Conservation (phyloP, 2,797 vertebrate species). For the Bucorvus abyssinicus region DNA sequence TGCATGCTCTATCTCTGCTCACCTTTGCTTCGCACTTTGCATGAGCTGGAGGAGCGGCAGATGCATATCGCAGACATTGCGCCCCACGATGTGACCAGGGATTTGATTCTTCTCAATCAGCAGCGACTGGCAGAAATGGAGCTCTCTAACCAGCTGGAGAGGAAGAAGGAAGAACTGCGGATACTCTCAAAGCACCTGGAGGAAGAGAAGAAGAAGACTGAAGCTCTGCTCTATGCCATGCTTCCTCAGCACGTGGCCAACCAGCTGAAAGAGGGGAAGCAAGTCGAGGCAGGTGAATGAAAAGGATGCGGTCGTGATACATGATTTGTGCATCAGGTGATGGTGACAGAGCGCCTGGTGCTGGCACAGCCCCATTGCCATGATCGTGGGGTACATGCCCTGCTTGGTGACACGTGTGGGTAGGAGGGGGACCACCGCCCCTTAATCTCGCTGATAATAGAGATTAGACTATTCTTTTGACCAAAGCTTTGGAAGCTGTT, state of each 20-base stretch:
- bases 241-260: slow-evolving; percentile 84
- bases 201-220: slow-evolving; percentile 81
- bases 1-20: slow-evolving; percentile 84
- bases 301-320: neutral
- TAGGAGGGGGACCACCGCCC: neutral
- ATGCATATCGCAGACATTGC: slow-evolving; percentile 85
- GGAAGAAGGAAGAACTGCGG: slow-evolving; percentile 81
- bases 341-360: neutral
- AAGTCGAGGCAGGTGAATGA: slow-evolving; percentile 82
- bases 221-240: slow-evolving; percentile 83
- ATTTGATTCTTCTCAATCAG: slow-evolving; percentile 83
- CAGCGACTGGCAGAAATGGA: slow-evolving; percentile 83
- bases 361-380: neutral
- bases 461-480: neutral
- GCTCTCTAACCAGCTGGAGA: slow-evolving; percentile 83
- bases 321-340: neutral
- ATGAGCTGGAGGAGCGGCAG: slow-evolving; percentile 80
- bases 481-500: neutral
- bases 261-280: slow-evolving; percentile 82
- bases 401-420: neutral
- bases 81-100: slow-evolving; percentile 80
- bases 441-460: neutral
- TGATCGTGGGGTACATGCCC: too few species aligned
- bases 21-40: slow-evolving; percentile 77
- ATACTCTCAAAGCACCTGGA: slow-evolving; percentile 81